Base-by-base conservation (phyloP, 2,888 invertebrate species). In the Syrphus vitripennis region DNA sequence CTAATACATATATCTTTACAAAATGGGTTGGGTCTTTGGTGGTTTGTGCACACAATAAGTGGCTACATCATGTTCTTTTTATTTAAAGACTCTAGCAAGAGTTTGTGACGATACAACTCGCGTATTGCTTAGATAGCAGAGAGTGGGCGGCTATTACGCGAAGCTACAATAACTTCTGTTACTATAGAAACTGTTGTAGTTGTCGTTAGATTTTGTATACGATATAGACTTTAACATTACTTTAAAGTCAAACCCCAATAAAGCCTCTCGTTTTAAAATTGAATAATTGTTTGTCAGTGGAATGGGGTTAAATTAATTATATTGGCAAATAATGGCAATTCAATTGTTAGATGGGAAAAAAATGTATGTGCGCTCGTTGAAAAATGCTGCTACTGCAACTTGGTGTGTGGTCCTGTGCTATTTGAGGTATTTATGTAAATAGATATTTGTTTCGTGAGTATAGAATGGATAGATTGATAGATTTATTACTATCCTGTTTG, bases 31-130 rank as follows among this genome's bases (percentile, higher is more conserved):
- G 84, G 81, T 86, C 82, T 76, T 70, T 70, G 77, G 74, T 82
- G 86, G 86, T 86, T 86, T 86, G 77, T 86, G 86, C 65, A 86
- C 50, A 86, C 77, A 82, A 86, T 86, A 86, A 86, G 81, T 77
- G 80, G 76, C 57, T 67, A 48, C 65, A 48, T 48, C 31, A 48
- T 67, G 48, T 50, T 29, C 6, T 21, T 40, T 61, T 9, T 26
- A 50, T 14, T n/a, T n/a, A 34, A 4, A 21, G 14, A 37, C 9
- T 37, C 12, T 31, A n/a, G 45, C 26, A n/a, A 19, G 29, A 45
- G 45, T 45, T 21, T 19, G 34, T 59, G 34, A 14, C 59, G 34
- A n/a, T 42, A 37, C 12, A 31, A 19, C 5, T 4, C n/a, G n/a
- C n/a, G n/a, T n/a, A n/a, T n/a, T n/a, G n/a, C n/a, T n/a, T n/a